A percentile compares a stretch with the other conserved stretches of the same genome.
Evolutionary conservation across 1,140 invertebrate species (phyloP).

Genomic region (Drosophila virilis): DNA sequence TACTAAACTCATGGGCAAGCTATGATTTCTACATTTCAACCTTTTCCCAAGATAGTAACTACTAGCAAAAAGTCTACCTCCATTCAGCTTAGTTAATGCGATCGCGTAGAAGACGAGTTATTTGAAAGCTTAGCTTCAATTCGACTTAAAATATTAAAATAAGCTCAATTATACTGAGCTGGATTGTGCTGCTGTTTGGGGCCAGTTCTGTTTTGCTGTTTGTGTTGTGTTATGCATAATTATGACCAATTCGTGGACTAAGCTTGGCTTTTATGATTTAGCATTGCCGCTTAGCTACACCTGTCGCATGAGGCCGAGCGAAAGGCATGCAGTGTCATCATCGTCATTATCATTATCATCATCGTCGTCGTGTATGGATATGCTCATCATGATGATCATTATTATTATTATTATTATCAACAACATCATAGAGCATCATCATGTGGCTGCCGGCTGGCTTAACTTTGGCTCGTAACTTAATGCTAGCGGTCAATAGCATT

Average conservation of each 20-base stretch:
- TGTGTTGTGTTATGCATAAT: conserved; percentile 30
- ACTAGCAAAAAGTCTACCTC: too few species aligned
- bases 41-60: too few species aligned
- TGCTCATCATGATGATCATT: conserved; percentile 13
- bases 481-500: conserved; percentile 75
- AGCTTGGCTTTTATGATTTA: conserved; percentile 33
- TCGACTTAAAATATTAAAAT: conserved; percentile 6
- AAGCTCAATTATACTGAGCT: conserved; percentile 22
- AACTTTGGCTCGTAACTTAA: conserved; percentile 65
- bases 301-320: conserved; percentile 25
- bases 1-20: too few species aligned
- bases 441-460: conserved; percentile 26
- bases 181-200: not conserved
- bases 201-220: not conserved
- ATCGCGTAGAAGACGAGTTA: too few species aligned
- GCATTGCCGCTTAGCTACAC: conserved; percentile 31
- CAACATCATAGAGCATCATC: conserved; percentile 56
- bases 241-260: conserved; percentile 39
- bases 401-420: conserved; percentile 42
- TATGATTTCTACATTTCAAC: too few species aligned
- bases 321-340: conserved; percentile 10
- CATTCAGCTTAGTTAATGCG: too few species aligned
- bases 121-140: not conserved
- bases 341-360: not conserved
- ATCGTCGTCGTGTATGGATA: not conserved